Evolutionary conservation across 2,113 vertebrate genomes (phyloP), one percentile per base, ranked within the genome.

Genomic region (Hemiprocne comata): DNA sequence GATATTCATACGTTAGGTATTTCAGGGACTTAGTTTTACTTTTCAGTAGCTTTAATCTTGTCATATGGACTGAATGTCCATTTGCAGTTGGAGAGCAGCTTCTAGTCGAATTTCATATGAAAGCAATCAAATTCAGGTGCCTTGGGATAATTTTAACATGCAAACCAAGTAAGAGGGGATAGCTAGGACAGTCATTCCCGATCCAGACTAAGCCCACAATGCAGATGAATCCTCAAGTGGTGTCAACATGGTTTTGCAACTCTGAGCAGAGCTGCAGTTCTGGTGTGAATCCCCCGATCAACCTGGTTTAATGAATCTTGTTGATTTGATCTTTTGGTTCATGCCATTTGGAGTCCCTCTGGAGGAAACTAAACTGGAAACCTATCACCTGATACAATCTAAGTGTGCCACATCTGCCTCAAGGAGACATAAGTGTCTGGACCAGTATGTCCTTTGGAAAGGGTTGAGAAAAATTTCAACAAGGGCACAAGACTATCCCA

Each of bases 1-100:
- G 13, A 40, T 38, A 31, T 5, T 24, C 0, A 0, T 21, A 26
- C 17, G 36, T 5, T 17, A 54, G 9, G 6, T 42, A 29, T 50
- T 78, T 82, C 40, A 66, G 31, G 20, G 14, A 48, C 44, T 81
- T 57, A 17, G 9, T 85, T 93, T 53, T 70, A 58, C 13, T 79
- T 82, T 9, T 13, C 4, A 46, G 17, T 20, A 50, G 6, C 31
- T 85, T 85, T 78, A 74, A 57, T 74, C 36, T 82, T 13, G 0
- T 57, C 7, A 2, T 54, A 54, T 14, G 10, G 40, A 53, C 36
- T 77, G 61, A 48, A 57, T 0, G 6, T 26, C 23, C 24, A 7
- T 50, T 55, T 67, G 10, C 5, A 75, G 10, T 1, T 61, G 13
- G 10, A 58, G 2, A 66, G 6, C 18, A 53, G 7, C 7, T 58